These are phyloP conservation scores for Sipha flava DNA, from an alignment of 1,140 invertebrate genomes.

Conservation along the genomic window DNA sequence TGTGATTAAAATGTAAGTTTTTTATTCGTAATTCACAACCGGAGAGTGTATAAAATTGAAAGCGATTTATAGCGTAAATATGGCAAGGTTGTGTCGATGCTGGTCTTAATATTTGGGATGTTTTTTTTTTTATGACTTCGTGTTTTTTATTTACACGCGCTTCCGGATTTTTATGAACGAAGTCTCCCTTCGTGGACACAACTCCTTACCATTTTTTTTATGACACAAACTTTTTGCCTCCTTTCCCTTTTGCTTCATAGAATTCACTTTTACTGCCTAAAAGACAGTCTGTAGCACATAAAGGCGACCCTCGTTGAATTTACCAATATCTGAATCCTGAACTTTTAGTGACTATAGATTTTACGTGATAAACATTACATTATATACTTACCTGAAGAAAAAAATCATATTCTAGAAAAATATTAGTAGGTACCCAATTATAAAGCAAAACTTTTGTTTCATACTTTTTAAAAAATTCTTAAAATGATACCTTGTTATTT, in stretches of 20 bases:
- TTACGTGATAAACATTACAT: not conserved
- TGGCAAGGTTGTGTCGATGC: not conserved
- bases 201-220: slow-evolving; percentile 3
- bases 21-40: not conserved
- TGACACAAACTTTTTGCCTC: not conserved
- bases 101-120: not conserved
- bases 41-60: not conserved
- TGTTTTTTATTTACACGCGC: slow-evolving; percentile 1
- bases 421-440: too few species aligned
- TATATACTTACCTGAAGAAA: not conserved
- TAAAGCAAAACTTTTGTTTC: not conserved
- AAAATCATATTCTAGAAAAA: too few species aligned
- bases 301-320: not conserved
- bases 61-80: not conserved
- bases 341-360: slow-evolving; percentile 5
- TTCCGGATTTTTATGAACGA: slow-evolving; percentile 21
- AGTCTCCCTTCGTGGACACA: not conserved
- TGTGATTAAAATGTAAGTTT: not conserved
- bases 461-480: not conserved
- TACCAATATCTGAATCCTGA: not conserved
- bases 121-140: not conserved
- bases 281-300: slow-evolving; percentile 3
- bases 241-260: not conserved
- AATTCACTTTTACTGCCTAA: not conserved
- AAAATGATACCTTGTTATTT: not conserved